Conservation (phyloP, 2,113 vertebrate species). For the Coracopsis vasa region DNA sequence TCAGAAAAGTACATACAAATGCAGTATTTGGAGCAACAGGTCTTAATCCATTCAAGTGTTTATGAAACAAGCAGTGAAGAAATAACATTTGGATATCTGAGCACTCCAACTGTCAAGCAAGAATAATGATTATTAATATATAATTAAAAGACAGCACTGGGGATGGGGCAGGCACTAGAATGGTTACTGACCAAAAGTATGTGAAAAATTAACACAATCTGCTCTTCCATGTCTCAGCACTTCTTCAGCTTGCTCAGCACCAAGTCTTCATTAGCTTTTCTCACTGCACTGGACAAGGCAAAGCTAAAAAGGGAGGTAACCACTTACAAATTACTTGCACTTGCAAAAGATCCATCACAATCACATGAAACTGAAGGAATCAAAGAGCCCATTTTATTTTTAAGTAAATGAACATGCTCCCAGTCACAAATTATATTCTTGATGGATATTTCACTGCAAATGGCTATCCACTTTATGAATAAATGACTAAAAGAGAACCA, state of each 20-base stretch:
- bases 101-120: not conserved
- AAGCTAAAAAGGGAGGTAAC: not conserved
- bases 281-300: not conserved
- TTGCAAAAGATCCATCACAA: not conserved
- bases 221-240: not conserved
- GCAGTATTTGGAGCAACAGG: not conserved
- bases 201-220: not conserved
- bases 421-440: not conserved
- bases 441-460: not conserved
- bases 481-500: not conserved
- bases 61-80: not conserved
- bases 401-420: not conserved
- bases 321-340: not conserved
- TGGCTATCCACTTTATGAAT: not conserved
- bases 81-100: not conserved
- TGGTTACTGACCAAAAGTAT: not conserved
- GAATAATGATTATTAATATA: not conserved
- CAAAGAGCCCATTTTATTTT: not conserved
- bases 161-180: not conserved
- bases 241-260: not conserved
- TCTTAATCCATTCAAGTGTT: not conserved
- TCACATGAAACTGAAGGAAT: not conserved
- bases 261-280: not conserved
- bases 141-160: not conserved
- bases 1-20: not conserved